phyloP scores from a whole-genome alignment of 2,797 vertebrate species.

The Todus mexicanus region DNA sequence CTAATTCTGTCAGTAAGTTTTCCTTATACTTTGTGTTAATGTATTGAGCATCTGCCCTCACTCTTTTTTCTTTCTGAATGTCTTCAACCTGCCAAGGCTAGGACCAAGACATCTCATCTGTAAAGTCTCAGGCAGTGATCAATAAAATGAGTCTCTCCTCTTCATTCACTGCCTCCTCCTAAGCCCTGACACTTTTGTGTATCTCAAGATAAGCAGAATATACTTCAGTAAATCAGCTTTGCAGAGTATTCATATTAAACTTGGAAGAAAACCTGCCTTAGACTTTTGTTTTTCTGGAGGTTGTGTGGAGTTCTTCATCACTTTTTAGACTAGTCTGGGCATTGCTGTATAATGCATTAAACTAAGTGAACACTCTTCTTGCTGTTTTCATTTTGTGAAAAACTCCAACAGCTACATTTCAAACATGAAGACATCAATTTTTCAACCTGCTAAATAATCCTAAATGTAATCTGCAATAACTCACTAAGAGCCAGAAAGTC shows the following conservation, averaged over 20 bases:
- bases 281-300: not conserved
- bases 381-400: not conserved
- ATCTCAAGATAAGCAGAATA: not conserved
- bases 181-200: not conserved
- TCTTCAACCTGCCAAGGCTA: not conserved
- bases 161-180: not conserved
- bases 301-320: not conserved
- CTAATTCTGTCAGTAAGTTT: not conserved
- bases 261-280: not conserved
- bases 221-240: not conserved
- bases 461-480: not conserved
- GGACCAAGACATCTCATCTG: not conserved
- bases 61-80: not conserved
- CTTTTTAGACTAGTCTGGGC: not conserved
- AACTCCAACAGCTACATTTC: not conserved
- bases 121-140: not conserved
- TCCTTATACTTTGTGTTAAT: not conserved
- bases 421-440: not conserved
- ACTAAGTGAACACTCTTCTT: not conserved
- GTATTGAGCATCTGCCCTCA: not conserved
- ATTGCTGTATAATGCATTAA: not conserved
- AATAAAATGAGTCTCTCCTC: not conserved
- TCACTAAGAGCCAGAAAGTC: not conserved
- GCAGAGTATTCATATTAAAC: not conserved
- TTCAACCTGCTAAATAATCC: not conserved